A percentile compares a stretch with the other conserved stretches of the same genome.
phyloP scores from a whole-genome alignment of 2,888 invertebrate genomes.

The Branchinecta sandiegonensis region DNA sequence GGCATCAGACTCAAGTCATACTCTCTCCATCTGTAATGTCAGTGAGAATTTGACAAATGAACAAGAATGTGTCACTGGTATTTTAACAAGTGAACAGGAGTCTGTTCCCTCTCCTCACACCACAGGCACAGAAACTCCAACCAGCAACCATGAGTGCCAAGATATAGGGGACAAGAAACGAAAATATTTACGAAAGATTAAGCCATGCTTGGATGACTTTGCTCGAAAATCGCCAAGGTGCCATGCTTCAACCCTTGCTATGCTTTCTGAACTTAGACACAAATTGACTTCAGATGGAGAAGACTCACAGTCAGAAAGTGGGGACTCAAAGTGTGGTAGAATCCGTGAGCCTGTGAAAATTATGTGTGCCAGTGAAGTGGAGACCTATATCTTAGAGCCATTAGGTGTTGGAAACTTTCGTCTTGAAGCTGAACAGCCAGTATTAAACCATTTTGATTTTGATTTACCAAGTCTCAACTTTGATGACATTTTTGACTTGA shows the following conservation, averaged over 20 bases:
- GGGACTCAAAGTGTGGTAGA: neutral
- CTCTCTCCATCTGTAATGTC: neutral
- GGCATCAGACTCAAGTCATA: neutral
- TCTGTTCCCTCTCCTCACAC: neutral
- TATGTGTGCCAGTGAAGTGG: neutral
- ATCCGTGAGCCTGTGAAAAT: neutral
- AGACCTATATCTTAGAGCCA: neutral
- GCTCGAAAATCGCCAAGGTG: slow-evolving; percentile 73
- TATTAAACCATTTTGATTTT: neutral
- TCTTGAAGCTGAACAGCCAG: neutral
- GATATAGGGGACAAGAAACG: slow-evolving; percentile 19
- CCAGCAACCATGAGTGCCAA: neutral
- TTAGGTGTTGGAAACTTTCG: neutral
- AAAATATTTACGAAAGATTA: slow-evolving; percentile 20
- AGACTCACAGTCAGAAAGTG: neutral
- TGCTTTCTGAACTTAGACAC: slow-evolving; percentile 39
- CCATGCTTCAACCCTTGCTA: slow-evolving; percentile 72
- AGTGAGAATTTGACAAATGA: neutral
- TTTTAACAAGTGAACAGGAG: neutral
- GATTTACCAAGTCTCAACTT: neutral
- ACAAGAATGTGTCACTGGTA: neutral
- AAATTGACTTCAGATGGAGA: slow-evolving; percentile 12
- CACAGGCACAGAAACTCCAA: neutral
- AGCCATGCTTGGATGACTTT: slow-evolving; percentile 29
- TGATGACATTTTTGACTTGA: slow-evolving; percentile 15